Percentiles rank a stretch among this genome's conserved stretches.
These are phyloP conservation scores for Agrochola circellaris DNA, from an alignment of 2,888 invertebrate species.

Conservation along the genomic window DNA sequence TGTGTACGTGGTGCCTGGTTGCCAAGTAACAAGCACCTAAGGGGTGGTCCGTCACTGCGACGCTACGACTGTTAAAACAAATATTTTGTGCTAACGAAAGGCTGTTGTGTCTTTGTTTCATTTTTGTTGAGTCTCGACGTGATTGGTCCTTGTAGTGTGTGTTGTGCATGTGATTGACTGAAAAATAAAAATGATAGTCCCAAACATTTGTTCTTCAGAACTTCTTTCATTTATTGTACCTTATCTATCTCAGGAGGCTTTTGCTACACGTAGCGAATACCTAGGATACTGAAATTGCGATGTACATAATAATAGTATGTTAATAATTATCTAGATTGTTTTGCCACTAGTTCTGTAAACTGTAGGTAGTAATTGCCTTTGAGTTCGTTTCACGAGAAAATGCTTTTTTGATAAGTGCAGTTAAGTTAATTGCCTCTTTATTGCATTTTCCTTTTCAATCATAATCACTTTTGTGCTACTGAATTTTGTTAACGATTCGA, in stretches of 20 bases:
- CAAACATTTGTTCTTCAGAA: neutral
- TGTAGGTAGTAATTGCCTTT: constrained; percentile 15
- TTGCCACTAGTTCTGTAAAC: neutral
- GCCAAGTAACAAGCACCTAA: constrained; percentile 50
- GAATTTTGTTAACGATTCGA: constrained; percentile 11
- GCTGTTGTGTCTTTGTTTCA: neutral
- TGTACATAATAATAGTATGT: too few relatives aligned
- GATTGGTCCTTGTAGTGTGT: neutral
- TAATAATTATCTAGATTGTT: neutral
- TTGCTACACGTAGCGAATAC: neutral
- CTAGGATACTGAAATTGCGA: neutral
- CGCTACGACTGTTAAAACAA: neutral
- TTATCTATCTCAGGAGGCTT: neutral
- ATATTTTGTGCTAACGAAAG: constrained; percentile 8
- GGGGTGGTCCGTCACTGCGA: constrained; percentile 41
- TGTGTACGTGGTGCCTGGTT: constrained; percentile 33
- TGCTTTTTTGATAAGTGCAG: constrained; percentile 15
- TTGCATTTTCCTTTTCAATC: constrained; percentile 31
- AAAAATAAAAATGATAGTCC: neutral
- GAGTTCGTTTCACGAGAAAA: constrained; percentile 21
- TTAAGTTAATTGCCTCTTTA: constrained; percentile 14
- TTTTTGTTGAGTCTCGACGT: neutral
- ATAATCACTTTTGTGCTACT: constrained; percentile 20
- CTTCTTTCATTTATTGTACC: neutral
- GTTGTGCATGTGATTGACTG: neutral